Percentiles rank a stretch among this genome's conserved stretches.
Conservation (phyloP, 2,888 invertebrate species). For the Apoda limacodes region DNA sequence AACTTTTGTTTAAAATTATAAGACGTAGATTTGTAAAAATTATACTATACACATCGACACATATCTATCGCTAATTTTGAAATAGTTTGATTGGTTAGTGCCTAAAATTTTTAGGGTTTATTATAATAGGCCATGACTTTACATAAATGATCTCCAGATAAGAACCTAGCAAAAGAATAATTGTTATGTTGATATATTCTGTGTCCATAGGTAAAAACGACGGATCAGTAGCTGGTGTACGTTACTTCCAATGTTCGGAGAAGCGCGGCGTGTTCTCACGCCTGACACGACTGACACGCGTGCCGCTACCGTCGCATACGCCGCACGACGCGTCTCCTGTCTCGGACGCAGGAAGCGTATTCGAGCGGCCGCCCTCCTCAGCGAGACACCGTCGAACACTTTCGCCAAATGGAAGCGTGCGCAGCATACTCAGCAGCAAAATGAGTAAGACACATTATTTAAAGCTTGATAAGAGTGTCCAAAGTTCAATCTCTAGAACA, state of each 20-base stretch:
- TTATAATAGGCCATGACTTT: too few relatives aligned
- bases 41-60: too few relatives aligned
- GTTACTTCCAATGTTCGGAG: conserved; percentile 94
- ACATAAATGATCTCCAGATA: too few relatives aligned
- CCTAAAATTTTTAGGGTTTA: too few relatives aligned
- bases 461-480: too few relatives aligned
- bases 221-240: conserved; percentile 91
- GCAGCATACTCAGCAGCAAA: conserved; percentile 64
- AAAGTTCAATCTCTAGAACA: too few relatives aligned
- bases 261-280: conserved; percentile 95
- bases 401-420: conserved; percentile 62
- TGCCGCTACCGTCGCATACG: conserved; percentile 64
- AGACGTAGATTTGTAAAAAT: too few relatives aligned
- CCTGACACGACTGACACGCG: conserved; percentile 84
- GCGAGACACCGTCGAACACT: conserved; percentile 50
- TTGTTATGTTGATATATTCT: too few relatives aligned
- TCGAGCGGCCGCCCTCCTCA: conserved; percentile 59
- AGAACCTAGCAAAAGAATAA: too few relatives aligned
- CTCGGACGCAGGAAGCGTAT: conserved; percentile 59
- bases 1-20: too few relatives aligned
- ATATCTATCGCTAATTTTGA: too few relatives aligned
- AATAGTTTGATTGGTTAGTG: too few relatives aligned
- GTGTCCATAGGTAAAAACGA: conserved; percentile 88
- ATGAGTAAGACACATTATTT: conserved; percentile 63
- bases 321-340: conserved; percentile 60